These are phyloP conservation scores for Ophiodon elongatus DNA, from an alignment of 2,113 vertebrate species.

Conservation along the genomic window DNA sequence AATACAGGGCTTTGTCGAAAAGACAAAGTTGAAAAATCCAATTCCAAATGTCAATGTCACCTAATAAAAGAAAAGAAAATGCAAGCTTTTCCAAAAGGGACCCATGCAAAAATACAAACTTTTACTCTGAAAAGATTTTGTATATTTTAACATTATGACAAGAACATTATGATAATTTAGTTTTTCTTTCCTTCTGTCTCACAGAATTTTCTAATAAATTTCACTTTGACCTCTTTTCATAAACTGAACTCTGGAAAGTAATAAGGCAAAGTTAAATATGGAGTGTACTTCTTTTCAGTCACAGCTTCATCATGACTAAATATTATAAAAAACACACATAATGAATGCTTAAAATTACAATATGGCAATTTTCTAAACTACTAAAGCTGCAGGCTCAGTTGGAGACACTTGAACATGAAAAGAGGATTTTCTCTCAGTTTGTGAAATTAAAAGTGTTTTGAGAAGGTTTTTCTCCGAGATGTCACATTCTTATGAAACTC, in stretches of 20 bases:
- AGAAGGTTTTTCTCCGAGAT: background rate
- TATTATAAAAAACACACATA: background rate
- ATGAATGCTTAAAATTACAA: background rate
- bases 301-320: background rate
- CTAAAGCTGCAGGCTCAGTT: background rate
- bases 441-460: conserved; percentile 2
- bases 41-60: background rate
- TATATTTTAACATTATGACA: background rate
- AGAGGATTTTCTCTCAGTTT: background rate
- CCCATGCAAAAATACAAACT: conserved; percentile 1
- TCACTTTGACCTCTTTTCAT: conserved; percentile 5
- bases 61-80: conserved; percentile 23
- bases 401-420: background rate
- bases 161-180: background rate
- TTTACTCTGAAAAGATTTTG: conserved; percentile 13
- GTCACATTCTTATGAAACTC: background rate
- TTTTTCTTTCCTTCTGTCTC: background rate
- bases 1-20: conserved; percentile 3
- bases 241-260: background rate
- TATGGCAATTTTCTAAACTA: conserved; percentile 21
- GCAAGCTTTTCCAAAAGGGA: background rate
- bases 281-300: background rate
- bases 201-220: background rate
- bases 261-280: conserved; percentile 4
- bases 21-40: background rate